Conservation (phyloP, 2,888 invertebrate species). For the Hirtodrosophila histrioides region DNA sequence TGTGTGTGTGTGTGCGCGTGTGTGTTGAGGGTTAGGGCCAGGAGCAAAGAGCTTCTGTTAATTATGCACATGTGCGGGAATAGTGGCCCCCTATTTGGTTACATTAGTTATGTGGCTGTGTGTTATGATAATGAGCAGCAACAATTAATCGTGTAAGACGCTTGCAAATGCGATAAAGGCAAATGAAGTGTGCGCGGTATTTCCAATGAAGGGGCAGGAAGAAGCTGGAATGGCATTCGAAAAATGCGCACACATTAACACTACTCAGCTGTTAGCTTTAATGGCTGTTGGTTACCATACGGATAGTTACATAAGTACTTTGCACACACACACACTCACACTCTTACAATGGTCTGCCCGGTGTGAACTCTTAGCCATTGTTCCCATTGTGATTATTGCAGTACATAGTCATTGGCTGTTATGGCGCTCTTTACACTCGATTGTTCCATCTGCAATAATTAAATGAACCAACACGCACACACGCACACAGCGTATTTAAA, state of each 20-base stretch:
- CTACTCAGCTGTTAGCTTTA: constrained; percentile 39
- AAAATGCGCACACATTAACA: constrained; percentile 53
- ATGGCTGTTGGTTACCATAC: constrained; percentile 31
- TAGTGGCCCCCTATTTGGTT: constrained; percentile 13
- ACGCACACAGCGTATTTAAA: constrained; percentile 6
- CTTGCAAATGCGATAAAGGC: constrained; percentile 54
- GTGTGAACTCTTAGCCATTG: constrained; percentile 40
- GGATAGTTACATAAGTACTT: constrained; percentile 11
- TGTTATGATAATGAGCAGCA: constrained; percentile 56
- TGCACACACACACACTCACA: too few species aligned
- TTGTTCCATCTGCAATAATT: constrained; percentile 39
- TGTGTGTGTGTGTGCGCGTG: constrained; percentile 1
- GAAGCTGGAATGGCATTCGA: constrained; percentile 21
- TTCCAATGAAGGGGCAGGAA: constrained; percentile 23
- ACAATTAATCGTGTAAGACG: constrained; percentile 70
- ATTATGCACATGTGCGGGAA: constrained; percentile 63
- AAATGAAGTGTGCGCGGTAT: constrained; percentile 45
- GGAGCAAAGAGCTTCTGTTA: constrained; percentile 45
- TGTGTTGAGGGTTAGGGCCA: not conserved
- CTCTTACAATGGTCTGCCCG: constrained; percentile 9
- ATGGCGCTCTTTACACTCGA: constrained; percentile 33
- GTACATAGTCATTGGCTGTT: constrained; percentile 24
- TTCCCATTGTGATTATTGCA: constrained; percentile 40
- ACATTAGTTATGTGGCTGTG: constrained; percentile 57
- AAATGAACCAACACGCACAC: constrained; percentile 37